These are phyloP conservation scores for Lynx canadensis DNA, from an alignment of 2,113 vertebrate species.

Conservation along the genomic window DNA sequence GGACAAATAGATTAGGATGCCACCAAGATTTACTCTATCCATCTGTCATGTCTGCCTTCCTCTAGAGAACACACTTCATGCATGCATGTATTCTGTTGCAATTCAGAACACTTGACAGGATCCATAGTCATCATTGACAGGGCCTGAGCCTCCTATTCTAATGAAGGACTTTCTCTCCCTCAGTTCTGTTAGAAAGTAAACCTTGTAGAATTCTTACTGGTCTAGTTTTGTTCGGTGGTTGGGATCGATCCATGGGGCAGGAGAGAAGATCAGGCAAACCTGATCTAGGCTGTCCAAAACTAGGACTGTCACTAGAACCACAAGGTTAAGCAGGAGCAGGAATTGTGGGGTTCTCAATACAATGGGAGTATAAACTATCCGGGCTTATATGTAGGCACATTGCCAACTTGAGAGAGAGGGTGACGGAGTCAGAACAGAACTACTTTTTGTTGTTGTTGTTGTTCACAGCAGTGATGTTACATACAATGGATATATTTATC, in stretches of 20 bases:
- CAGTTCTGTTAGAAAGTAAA: background rate
- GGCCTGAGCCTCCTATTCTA: background rate
- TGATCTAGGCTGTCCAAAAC: background rate
- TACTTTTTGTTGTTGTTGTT: background rate
- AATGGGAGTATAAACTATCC: background rate
- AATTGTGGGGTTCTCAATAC: background rate
- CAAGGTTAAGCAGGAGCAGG: background rate
- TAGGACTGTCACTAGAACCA: background rate
- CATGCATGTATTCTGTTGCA: background rate
- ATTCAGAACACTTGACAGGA: background rate
- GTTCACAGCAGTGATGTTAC: background rate
- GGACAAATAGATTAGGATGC: background rate
- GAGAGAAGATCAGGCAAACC: rapidly evolving
- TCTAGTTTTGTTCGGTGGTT: background rate
- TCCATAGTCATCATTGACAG: background rate
- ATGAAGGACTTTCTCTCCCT: background rate
- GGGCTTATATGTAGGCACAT: background rate
- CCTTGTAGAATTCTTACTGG: background rate
- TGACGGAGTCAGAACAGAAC: background rate
- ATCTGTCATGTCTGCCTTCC: background rate
- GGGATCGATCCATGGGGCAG: background rate
- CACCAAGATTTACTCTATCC: background rate
- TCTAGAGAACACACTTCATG: background rate
- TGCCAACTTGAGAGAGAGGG: background rate
- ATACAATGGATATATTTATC: rapidly evolving